Evolutionary conservation across 2,113 vertebrate genomes (phyloP).

Genomic region (Lophura nycthemera): DNA sequence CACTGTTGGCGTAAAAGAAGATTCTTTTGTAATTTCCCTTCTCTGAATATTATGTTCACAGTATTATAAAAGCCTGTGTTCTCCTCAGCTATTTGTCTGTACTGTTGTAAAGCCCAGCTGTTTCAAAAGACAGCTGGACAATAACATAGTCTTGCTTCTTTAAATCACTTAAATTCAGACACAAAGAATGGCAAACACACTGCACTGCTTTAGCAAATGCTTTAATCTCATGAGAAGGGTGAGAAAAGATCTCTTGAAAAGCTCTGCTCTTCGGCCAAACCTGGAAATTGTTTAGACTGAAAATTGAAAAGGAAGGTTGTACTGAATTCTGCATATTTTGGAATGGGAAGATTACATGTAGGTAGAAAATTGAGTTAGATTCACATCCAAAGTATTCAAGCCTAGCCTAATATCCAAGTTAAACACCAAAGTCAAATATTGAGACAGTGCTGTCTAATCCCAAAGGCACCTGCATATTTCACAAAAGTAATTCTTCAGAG

Average conservation of each 20-base stretch:
- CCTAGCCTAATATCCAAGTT: not conserved
- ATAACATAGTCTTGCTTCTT: not conserved
- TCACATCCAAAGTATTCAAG: not conserved
- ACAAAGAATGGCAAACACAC: constrained; percentile 5
- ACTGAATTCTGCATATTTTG: not conserved
- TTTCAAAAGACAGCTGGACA: constrained; percentile 9
- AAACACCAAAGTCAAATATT: not conserved
- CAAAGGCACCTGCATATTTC: not conserved
- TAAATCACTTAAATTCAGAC: not conserved
- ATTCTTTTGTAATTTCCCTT: not conserved
- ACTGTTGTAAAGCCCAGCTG: constrained; percentile 5
- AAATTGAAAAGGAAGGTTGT: not conserved
- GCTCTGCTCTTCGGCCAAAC: not conserved
- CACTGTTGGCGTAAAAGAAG: not conserved
- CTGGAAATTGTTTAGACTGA: not conserved
- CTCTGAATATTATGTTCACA: not conserved
- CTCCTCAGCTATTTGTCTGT: not conserved
- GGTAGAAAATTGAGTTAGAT: not conserved
- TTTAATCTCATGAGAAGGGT: not conserved
- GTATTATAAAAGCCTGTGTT: not conserved
- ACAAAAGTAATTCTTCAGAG: not conserved
- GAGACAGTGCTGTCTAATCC: not conserved
- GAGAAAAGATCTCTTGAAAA: not conserved
- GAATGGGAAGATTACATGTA: not conserved
- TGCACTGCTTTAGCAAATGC: not conserved